Evolutionary conservation across 2,113 vertebrate genomes (phyloP).

Genomic region (Notiomystis cincta): DNA sequence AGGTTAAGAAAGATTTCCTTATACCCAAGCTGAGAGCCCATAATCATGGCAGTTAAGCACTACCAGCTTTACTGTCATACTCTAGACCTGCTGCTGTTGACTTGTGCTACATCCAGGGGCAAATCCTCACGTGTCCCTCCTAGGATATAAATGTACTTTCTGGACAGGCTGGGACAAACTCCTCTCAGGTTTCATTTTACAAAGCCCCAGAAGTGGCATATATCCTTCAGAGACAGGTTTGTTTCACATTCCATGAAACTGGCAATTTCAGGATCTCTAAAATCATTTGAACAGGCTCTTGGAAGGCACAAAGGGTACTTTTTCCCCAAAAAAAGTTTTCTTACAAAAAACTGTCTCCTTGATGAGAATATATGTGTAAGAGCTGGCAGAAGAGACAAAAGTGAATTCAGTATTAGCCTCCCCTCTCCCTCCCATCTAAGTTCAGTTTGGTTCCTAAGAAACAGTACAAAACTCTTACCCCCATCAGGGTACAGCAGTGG

Average conservation of each 20-base stretch:
- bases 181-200: not conserved
- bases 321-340: rapidly evolving
- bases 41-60: not conserved
- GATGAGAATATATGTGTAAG: not conserved
- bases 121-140: rapidly evolving
- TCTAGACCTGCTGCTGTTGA: not conserved
- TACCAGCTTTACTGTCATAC: not conserved
- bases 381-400: not conserved
- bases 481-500: not conserved
- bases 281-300: not conserved
- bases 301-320: not conserved
- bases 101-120: not conserved
- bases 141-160: not conserved
- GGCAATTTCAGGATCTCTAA: not conserved
- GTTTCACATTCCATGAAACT: not conserved
- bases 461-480: not conserved
- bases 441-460: not conserved
- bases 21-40: not conserved
- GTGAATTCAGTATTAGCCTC: not conserved
- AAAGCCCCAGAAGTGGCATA: not conserved
- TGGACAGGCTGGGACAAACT: not conserved
- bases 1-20: not conserved
- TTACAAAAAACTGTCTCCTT: not conserved
- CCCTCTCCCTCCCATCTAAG: not conserved
- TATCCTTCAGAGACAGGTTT: not conserved